Conservation (phyloP, 2,888 invertebrate species). For the Rhyacophila evoluta region DNA sequence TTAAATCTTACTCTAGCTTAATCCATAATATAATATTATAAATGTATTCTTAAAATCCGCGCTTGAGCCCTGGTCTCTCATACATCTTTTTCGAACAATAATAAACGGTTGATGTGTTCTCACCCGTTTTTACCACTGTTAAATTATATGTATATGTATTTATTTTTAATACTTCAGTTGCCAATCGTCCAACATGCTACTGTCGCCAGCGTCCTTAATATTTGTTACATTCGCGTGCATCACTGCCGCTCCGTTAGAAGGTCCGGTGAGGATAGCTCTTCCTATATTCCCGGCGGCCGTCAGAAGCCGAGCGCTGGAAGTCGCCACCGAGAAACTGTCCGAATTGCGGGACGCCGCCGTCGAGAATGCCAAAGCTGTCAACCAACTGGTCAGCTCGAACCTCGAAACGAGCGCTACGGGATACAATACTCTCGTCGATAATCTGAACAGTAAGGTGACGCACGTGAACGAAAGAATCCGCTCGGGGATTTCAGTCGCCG, state of each 20-base stretch:
- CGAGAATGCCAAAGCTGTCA: conserved; percentile 36
- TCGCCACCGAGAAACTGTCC: conserved; percentile 34
- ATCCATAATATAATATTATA: too few species aligned
- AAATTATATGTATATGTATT: too few species aligned
- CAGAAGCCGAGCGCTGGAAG: conserved; percentile 24
- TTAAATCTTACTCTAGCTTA: too few species aligned
- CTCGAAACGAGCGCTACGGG: conserved; percentile 31
- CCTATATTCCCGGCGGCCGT: neutral
- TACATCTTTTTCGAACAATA: too few species aligned
- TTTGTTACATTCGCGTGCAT: conserved; percentile 16
- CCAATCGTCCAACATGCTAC: conserved; percentile 17
- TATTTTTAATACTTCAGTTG: neutral
- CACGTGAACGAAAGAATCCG: conserved; percentile 5
- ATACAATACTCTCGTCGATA: conserved; percentile 5
- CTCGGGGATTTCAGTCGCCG: conserved; percentile 15
- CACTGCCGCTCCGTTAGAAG: conserved; percentile 38
- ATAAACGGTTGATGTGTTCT: too few species aligned
- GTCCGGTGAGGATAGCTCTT: conserved; percentile 42
- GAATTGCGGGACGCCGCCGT: conserved; percentile 35
- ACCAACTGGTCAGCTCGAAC: conserved; percentile 32
- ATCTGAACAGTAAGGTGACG: conserved; percentile 10
- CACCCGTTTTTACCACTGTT: too few species aligned
- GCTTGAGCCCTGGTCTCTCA: too few species aligned
- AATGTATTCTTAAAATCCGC: too few species aligned
- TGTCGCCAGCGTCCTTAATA: neutral